These are phyloP conservation scores for Galeopsomyia nigrocyanea DNA, from an alignment of 2,888 invertebrate species.

Conservation along the genomic window DNA sequence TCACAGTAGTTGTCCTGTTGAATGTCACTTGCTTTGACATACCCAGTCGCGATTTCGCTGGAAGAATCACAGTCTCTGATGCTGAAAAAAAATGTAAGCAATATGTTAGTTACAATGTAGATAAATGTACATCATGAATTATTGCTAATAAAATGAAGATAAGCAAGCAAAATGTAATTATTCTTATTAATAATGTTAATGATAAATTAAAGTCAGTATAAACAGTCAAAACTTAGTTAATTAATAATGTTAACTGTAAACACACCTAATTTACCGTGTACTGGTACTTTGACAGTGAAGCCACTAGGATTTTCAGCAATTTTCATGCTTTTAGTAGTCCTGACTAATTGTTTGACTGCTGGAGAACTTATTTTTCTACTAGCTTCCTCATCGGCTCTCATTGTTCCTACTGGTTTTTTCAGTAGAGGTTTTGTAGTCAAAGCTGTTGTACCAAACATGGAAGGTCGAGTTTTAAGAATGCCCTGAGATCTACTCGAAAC, in stretches of 20 bases:
- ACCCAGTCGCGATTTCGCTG: conserved; percentile 66
- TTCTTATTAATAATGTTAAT: no score
- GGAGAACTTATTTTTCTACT: conserved; percentile 55
- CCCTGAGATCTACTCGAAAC: conserved; percentile 51
- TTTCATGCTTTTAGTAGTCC: conserved; percentile 51
- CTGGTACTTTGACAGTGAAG: conserved; percentile 33
- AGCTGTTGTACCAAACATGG: conserved; percentile 49
- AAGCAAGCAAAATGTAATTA: no score
- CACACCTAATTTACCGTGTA: conserved; percentile 43
- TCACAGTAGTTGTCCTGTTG: conserved; percentile 60
- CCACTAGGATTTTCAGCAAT: conserved; percentile 17
- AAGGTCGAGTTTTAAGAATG: conserved; percentile 58
- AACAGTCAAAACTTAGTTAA: no score
- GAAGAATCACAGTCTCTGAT: conserved; percentile 60
- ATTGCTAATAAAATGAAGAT: no score
- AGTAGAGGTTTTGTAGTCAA: conserved; percentile 52
- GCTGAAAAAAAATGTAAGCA: conserved; percentile 56
- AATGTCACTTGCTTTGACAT: conserved; percentile 64
- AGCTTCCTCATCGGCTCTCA: conserved; percentile 66
- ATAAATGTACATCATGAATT: no score
- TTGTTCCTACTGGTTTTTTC: conserved; percentile 59
- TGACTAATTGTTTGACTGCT: conserved; percentile 56
- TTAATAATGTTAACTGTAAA: neutral
- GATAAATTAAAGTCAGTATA: no score
- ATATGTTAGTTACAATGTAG: conserved; percentile 7